Evolutionary conservation across 2,888 invertebrate genomes (phyloP).

Genomic region (Ephialtes manifestator): DNA sequence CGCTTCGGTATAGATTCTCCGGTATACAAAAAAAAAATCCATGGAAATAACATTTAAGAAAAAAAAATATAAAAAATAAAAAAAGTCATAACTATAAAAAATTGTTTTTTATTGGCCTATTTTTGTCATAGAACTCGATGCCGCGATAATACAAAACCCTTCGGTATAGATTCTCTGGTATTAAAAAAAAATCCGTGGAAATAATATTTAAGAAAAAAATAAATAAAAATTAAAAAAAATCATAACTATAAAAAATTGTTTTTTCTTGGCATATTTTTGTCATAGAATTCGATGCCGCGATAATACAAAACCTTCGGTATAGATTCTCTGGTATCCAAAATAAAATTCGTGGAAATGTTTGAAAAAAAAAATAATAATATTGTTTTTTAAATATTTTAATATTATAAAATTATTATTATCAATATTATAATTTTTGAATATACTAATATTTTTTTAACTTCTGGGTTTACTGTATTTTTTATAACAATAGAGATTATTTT

Average conservation of each 20-base stretch:
- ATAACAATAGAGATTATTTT: too few species aligned
- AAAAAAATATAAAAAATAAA: too few species aligned
- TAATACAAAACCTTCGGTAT: too few species aligned
- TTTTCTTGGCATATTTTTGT: too few species aligned
- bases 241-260: not conserved
- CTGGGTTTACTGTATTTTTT: constrained; percentile 27
- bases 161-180: not conserved
- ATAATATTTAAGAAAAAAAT: not conserved
- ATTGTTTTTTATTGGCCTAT: not conserved
- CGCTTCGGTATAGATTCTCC: not conserved
- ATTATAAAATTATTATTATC: too few species aligned
- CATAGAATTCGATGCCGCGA: too few species aligned
- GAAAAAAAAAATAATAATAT: too few species aligned
- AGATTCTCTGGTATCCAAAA: too few species aligned
- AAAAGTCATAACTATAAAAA: not conserved
- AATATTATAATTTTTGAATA: too few species aligned
- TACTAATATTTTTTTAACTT: not conserved
- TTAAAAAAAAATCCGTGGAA: not conserved
- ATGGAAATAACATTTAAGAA: not conserved
- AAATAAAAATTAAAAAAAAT: too few species aligned
- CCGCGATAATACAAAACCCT: constrained; percentile 36
- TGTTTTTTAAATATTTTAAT: too few species aligned
- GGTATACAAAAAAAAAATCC: not conserved
- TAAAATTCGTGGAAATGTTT: too few species aligned
- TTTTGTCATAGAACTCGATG: constrained; percentile 55